These are phyloP conservation scores for Catalaphyllia jardinei DNA, from an alignment of 64 coral and sea anemone genomes.

Conservation along the genomic window DNA sequence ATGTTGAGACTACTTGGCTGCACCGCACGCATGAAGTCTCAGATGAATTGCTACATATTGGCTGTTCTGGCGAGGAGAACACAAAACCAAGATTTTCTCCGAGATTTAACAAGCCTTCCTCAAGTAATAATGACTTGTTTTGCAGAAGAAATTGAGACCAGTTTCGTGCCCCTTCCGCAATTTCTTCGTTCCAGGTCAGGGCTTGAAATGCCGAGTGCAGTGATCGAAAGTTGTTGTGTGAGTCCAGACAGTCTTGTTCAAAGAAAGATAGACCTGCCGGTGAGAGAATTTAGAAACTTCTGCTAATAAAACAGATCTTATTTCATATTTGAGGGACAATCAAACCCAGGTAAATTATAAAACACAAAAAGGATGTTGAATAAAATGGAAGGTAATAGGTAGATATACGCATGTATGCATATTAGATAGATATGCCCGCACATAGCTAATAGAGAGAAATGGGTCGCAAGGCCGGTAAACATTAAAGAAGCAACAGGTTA, in stretches of 20 bases:
- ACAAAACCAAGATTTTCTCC: slow-evolving; percentile 16
- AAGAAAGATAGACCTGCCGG: background rate
- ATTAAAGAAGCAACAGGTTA: no score
- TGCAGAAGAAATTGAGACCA: slow-evolving; percentile 20
- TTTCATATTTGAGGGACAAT: background rate
- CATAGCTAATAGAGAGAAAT: no score
- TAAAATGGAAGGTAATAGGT: no score
- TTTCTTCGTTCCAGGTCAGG: background rate
- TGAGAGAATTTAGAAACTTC: background rate
- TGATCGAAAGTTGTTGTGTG: background rate
- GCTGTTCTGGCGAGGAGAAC: background rate
- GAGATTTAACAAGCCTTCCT: background rate
- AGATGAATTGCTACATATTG: background rate
- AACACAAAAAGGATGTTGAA: no score
- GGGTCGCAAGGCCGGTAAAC: no score
- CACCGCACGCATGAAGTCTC: background rate
- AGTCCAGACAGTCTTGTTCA: slow-evolving; percentile 29
- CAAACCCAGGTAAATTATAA: no score
- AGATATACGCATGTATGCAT: no score
- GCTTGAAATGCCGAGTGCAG: background rate
- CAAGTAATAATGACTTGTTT: background rate
- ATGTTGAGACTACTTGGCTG: background rate
- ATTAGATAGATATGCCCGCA: no score
- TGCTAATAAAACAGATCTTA: background rate
- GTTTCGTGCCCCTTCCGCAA: slow-evolving; percentile 1